Base-by-base conservation (phyloP, 2,113 vertebrate genomes). In the Corythaeola cristata region DNA sequence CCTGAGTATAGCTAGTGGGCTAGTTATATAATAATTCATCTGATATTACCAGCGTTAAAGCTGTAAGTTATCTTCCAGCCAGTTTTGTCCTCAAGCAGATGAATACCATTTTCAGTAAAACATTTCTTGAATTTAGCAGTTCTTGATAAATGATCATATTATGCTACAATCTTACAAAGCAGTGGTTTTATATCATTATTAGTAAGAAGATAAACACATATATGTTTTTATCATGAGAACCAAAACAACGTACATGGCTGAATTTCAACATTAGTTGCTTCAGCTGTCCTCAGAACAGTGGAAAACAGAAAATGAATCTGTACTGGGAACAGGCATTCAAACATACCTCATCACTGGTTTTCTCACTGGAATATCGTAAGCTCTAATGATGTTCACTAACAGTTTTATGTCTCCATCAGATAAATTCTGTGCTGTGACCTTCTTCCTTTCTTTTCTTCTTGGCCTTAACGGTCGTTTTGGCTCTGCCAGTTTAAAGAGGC, bases 351-450 rank as follows among this genome's bases (percentile, higher is more conserved):
- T 53, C 18, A 85, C 75, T 2, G 98, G 97, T 83, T 98, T 99
- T 86, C 99, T 98, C 85, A 99, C 90, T 1, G 99, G 99, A 85
- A 99, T 98, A 95, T 99, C 98, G 9, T 99, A 99, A 35, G 99
- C 99, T 92, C 99, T 97, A 91, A 99, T 76, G 64, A 99, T 95
- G 96, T 99, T 99, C 92, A 99, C 97, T 76, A 99, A 97, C 80
- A 99, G 96, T 74, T 98, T 99, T 76, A 99, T 97, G 96, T 99
- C 99, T 67, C 99, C 99, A 41, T 99, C 99, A 0, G 98, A 98
- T 94, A 99, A 98, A 95, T 99, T 99, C 94, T 99, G 99, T 56
- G 99, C 98, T 4, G 99, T 99, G 89, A 99, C 98, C 96, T 99
- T 99, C 98, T 99, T 99, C 90, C 99, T 98, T 69, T 99, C 99